A percentile compares a stretch with the other conserved stretches of the same genome.
These are phyloP conservation scores for Ctenomys sociabilis DNA, from an alignment of 2,113 vertebrate genomes.

Conservation along the genomic window DNA sequence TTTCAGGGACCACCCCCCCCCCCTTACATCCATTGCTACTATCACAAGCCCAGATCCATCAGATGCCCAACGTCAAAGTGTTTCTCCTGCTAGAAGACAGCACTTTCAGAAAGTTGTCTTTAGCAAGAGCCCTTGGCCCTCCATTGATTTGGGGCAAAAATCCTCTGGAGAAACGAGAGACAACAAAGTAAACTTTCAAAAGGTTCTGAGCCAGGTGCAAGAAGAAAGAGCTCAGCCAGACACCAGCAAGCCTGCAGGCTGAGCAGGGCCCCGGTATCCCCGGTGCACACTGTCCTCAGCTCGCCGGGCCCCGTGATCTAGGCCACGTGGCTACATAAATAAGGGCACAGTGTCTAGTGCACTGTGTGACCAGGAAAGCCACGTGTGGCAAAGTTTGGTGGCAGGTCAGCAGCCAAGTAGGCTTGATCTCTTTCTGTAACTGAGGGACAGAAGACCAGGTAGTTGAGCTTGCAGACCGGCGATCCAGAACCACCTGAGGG, in stretches of 20 bases:
- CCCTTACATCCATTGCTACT: background rate
- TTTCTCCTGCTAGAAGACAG: background rate
- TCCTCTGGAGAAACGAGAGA: background rate
- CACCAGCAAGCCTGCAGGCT: background rate
- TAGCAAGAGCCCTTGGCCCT: background rate
- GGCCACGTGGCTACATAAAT: background rate
- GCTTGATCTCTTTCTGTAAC: background rate
- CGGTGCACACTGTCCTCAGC: accelerated
- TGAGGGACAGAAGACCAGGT: too few relatives aligned
- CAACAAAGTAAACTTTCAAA: background rate
- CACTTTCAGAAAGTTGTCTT: background rate
- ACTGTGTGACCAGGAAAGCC: background rate
- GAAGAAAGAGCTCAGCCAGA: background rate
- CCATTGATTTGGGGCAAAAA: background rate
- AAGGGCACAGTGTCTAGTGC: background rate
- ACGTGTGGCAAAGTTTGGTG: background rate
- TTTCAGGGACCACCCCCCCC: background rate
- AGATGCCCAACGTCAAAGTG: background rate
- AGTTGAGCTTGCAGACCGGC: too few relatives aligned
- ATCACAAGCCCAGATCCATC: background rate
- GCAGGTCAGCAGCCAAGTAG: background rate
- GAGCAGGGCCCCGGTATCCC: background rate
- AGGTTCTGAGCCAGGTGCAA: too few relatives aligned
- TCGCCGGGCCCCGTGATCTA: background rate
- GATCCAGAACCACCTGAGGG: too few relatives aligned